phyloP scores from a whole-genome alignment of 2,797 vertebrate genomes.

The Falco berigora region DNA sequence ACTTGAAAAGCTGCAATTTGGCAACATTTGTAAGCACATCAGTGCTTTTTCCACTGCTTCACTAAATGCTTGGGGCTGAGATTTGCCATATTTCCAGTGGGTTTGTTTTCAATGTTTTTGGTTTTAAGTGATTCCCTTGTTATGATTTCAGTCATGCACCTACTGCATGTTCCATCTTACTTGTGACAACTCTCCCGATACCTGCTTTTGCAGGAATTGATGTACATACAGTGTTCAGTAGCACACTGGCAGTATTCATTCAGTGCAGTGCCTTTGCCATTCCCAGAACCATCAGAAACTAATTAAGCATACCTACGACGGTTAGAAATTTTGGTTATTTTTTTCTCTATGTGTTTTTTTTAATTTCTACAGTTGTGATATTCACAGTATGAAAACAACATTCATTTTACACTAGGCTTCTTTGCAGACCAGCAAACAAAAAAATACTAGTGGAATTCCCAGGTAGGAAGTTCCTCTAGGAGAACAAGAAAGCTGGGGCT shows the following conservation, averaged over 20 bases:
- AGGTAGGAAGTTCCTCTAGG: neutral
- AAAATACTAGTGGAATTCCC: neutral
- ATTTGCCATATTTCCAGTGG: neutral
- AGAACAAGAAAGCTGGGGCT: neutral
- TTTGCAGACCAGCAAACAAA: neutral
- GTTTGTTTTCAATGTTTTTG: neutral
- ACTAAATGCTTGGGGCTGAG: neutral
- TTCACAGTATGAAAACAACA: neutral
- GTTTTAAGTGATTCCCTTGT: neutral
- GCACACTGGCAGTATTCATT: neutral
- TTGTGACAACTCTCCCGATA: neutral
- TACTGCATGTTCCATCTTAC: neutral
- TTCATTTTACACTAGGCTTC: neutral
- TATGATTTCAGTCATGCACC: neutral
- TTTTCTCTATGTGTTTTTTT: neutral
- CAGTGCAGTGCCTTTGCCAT: neutral
- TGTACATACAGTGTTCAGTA: accelerated
- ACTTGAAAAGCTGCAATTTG: neutral
- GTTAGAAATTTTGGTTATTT: neutral
- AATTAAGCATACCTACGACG: neutral
- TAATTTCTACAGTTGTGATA: neutral
- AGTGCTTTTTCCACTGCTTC: neutral
- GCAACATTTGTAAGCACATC: neutral
- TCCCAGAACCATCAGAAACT: neutral
- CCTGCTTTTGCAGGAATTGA: neutral